Evolutionary conservation across 2,797 vertebrate genomes (phyloP), one percentile per base, ranked within the genome.

Genomic region (Acipenser transmontanus): DNA sequence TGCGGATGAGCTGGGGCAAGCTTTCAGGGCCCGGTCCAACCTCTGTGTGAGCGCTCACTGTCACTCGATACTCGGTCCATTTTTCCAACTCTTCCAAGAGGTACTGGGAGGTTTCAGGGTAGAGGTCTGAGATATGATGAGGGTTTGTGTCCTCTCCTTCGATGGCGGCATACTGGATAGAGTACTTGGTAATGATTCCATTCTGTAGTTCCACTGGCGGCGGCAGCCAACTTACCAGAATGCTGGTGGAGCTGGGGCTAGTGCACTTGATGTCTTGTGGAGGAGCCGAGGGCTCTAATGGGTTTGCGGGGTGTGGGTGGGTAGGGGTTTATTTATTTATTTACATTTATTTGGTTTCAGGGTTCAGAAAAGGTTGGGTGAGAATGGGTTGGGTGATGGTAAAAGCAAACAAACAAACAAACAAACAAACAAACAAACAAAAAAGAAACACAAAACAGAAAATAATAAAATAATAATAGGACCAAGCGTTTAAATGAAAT

Each of bases 31-130:
- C 96, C 72, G 94, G 91, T 88, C 97, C 97, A 69, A 95, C 94
- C 78, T 97, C 94, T 66, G 97, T 99, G 80, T 95, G 93, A 82
- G 96, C 96, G 65, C 85, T 93, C 83, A 99, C 93, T 66, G 93
- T 94, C 84, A 99, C 93, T 14, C 85, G 89, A 86, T 99, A 99
- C 73, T 98, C 93, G 84, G 95, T 98, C 96, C 96, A 99, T 93
- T 99, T 99, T 88, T 98, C 96, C 94, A 99, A 91, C 77, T 95
- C 92, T 89, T 98, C 95, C 95, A 99, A 94, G 92, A 96, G 92
- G 87, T 94, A 95, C 64, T 91, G 88, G 61, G 86, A 88, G 85
- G 76, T 93, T 84, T 97, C 93, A 63, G 95, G 86, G 63, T 92
- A 87, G 77, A 98, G 94, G 87, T 84, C 87, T 78, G 84, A 78